Evolutionary conservation across 2,888 invertebrate genomes (phyloP), one percentile per base, ranked within the genome.

Genomic region (Patella pellucida): DNA sequence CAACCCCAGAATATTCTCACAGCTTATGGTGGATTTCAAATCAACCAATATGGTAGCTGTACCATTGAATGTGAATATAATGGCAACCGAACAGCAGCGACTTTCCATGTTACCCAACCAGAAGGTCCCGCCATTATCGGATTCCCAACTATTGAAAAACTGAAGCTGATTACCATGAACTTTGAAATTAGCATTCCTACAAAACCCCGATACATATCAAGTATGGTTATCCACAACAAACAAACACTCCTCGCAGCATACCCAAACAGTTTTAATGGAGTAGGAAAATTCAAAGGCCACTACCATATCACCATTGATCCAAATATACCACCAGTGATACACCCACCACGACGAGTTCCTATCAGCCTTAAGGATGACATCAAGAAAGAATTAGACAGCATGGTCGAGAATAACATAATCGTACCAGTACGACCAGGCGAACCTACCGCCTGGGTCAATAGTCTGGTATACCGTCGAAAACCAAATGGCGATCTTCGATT

Each of bases 401-500:
- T 27, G 15, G 79, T 79, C 52, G 75, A 79, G 52, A 71, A 79
- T 14, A 68, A 62, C 62, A 79, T 78, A 19, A 68, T 71, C 51
- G 78, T 78, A 41, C 14, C 62, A 52, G 71, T 70, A n/a, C 73
- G 80, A 4, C 71, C 52, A 5, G 69, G 78, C 68, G 79, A 68
- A 50, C 73, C 75, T 62, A 77, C 77, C 67, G 75, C n/a, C 14
- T 62, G 62, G 76, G 71, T 75, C 12, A 71, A 71, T 16, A 56
- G 67, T 5, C 23, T 71, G 12, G 62, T 75, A 71, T 23, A 19
- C 71, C 27, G 72, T 9, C n/a, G 23, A 23, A 75, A 75, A 67
- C 56, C 71, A 5, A 67, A 62, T 67, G 68, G 75, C 15, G 16
- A 56, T 4, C 50, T 75, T 4, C 75, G 71, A n/a, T 16, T 75